Percentiles rank a stretch among this genome's conserved stretches.
phyloP scores from a whole-genome alignment of 2,797 vertebrate species.

The Epinephelus coioides region DNA sequence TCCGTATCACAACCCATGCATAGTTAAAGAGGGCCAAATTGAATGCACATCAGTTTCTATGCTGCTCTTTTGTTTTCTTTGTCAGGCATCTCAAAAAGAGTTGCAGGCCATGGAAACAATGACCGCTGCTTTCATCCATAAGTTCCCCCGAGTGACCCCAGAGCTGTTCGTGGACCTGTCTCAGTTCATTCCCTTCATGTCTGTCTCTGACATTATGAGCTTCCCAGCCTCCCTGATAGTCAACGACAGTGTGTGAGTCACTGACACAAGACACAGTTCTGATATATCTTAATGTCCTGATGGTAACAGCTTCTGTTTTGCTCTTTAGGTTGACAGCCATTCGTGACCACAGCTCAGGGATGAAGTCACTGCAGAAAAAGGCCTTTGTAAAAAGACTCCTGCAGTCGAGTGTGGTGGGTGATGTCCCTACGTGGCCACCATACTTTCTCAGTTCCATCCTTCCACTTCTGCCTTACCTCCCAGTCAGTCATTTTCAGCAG shows the following conservation, averaged over 20 bases:
- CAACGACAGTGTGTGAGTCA: constrained; percentile 92
- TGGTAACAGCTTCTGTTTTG: constrained; percentile 27
- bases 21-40: constrained; percentile 42
- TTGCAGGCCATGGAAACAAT: constrained; percentile 90
- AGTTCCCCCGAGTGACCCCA: constrained; percentile 90
- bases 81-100: constrained; percentile 88
- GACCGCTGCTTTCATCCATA: constrained; percentile 91
- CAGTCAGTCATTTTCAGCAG: constrained; percentile 90
- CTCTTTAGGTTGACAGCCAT: constrained; percentile 88
- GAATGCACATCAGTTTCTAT: constrained; percentile 27
- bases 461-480: constrained; percentile 91
- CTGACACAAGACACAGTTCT: background rate
- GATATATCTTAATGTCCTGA: constrained; percentile 11
- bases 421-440: constrained; percentile 90
- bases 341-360: constrained; percentile 89
- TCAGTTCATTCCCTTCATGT: constrained; percentile 94
- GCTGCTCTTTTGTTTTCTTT: constrained; percentile 47
- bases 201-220: constrained; percentile 91
- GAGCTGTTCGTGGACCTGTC: constrained; percentile 93
- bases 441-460: constrained; percentile 89
- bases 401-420: constrained; percentile 88
- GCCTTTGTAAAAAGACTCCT: constrained; percentile 91
- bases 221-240: constrained; percentile 91
- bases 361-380: constrained; percentile 91
- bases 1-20: constrained; percentile 28